Evolutionary conservation across 2,113 vertebrate species (phyloP).

Genomic region (Tyto alba): DNA sequence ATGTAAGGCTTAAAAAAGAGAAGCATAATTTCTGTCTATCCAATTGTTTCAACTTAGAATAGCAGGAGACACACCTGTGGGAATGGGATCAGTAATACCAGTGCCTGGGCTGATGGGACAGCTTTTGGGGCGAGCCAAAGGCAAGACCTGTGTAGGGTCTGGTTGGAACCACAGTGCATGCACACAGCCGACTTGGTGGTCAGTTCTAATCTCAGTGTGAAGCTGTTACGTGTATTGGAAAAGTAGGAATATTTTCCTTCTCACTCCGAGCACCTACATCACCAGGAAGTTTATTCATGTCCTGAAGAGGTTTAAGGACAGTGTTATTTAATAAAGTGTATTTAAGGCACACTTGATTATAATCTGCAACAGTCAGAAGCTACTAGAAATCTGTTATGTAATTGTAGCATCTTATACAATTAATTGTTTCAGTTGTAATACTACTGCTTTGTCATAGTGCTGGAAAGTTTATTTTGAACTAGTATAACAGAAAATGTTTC

Average conservation of each 20-base stretch:
- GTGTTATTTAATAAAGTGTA: background rate
- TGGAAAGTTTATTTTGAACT: background rate
- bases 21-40: background rate
- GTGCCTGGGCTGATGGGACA: background rate
- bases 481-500: background rate
- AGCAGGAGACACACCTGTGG: background rate
- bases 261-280: background rate
- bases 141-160: background rate
- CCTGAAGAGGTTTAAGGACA: background rate
- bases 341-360: background rate
- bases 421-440: background rate
- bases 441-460: background rate
- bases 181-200: too few relatives aligned
- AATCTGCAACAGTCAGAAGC: background rate
- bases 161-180: background rate
- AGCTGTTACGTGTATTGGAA: accelerated
- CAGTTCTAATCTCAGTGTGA: background rate
- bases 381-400: background rate
- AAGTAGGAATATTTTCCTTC: background rate
- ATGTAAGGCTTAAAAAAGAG: background rate
- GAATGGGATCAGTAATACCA: background rate
- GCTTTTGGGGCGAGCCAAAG: background rate
- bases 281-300: background rate
- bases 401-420: background rate
- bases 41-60: background rate